These are phyloP conservation scores for Boloria selene DNA, from an alignment of 2,888 invertebrate species.

Conservation along the genomic window DNA sequence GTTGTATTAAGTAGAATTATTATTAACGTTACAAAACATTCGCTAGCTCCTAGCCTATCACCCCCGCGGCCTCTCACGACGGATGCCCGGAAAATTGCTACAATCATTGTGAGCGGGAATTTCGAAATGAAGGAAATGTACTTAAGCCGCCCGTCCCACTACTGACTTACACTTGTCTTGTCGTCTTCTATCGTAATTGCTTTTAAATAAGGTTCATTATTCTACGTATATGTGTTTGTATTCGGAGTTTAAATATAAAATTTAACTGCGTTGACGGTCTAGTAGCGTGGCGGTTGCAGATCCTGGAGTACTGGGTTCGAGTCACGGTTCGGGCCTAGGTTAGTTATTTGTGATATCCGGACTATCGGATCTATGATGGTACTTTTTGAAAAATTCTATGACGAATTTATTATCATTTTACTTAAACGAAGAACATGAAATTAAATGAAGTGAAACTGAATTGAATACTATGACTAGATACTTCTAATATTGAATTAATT, in stretches of 20 bases:
- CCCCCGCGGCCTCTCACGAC: constrained; percentile 69
- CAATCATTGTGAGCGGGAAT: constrained; percentile 80
- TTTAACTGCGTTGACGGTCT: background rate
- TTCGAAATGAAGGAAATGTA: constrained; percentile 79
- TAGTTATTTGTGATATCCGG: no score
- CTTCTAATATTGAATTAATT: no score
- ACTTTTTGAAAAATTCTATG: no score
- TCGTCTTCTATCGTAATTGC: constrained; percentile 38
- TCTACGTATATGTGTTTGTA: constrained; percentile 9
- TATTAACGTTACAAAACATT: background rate
- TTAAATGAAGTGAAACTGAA: no score
- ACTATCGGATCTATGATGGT: no score
- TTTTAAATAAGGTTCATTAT: constrained; percentile 38
- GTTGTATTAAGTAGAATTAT: background rate
- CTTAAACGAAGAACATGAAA: no score
- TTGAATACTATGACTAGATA: no score
- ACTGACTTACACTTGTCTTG: constrained; percentile 38
- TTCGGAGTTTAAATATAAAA: constrained; percentile 14
- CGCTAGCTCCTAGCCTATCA: constrained; percentile 49
- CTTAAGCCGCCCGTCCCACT: constrained; percentile 56
- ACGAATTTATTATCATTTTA: no score
- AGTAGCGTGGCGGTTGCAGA: no score
- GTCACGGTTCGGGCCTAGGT: no score
- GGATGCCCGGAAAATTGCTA: constrained; percentile 81
- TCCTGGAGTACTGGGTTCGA: no score